Base-by-base conservation (phyloP, 2,113 vertebrate genomes). In the Hucho hucho region DNA sequence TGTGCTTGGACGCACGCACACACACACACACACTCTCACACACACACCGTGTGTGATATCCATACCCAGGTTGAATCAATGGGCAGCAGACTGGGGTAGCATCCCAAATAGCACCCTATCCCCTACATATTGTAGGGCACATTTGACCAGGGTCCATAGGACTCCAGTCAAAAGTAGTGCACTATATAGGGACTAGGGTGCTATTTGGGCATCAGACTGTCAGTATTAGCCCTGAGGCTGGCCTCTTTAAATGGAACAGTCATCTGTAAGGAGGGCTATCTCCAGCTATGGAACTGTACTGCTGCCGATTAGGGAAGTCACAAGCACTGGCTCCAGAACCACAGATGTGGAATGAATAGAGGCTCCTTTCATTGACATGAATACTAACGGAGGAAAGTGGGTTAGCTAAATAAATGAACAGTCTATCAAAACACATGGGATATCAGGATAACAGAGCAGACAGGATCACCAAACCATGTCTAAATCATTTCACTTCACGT, bases 321-420 rank as follows among this genome's bases (percentile, higher is more conserved):
- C 64, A 20, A 72, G 28, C 68, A 29, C 64, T 68, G 70, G 29
- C 37, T 22, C 20, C 29, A 43, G 47, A 22, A 26, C 22, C 32
- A 43, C 32, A 61, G 66, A 69, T 70, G 74, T 24, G 32, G 53
- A 29, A 32, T 47, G 56, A 69, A 75, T 61, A 32, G 20, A 61
- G 67, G 37, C 68, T 69, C 12, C 64, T 65, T 24, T 75, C 67
- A 63, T 69, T 70, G 64, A 26, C 67, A 49, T 64, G 59, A 76
- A 63, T 29, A 37, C 58, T 63, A 24, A 26, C 4, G 4, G 16
- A 64, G 29, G 14, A 59, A 69, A 75, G 67, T 58, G 65, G 70
- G 75, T 16, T 29, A 69, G 37, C 22, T 61, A 71, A 47, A 72
- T 80, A 67, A 77, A 74, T 64, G 53, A 83, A 72, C 43, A 43